Conservation (phyloP, 2,888 invertebrate species). For the Epinotia bilunana region DNA sequence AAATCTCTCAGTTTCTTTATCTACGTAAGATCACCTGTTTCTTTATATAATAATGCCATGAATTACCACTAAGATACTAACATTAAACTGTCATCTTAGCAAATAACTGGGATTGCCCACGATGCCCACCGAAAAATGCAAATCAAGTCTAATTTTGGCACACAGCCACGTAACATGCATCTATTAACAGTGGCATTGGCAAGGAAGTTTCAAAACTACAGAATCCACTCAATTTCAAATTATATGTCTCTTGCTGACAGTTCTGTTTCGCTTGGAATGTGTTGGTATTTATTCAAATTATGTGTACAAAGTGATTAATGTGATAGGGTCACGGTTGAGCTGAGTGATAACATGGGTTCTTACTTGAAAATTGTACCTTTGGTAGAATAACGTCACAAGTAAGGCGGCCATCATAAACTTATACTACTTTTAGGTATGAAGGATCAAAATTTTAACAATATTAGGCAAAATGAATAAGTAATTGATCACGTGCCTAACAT, state of each 20-base stretch:
- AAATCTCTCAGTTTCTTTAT: too few relatives aligned
- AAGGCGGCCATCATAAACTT: background rate
- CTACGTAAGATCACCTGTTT: too few relatives aligned
- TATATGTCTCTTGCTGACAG: slow-evolving; percentile 23
- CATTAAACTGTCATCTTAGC: slow-evolving; percentile 3
- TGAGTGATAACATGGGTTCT: slow-evolving; percentile 30
- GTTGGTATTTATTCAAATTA: slow-evolving; percentile 38
- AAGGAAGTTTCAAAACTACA: slow-evolving; percentile 41
- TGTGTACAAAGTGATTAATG: slow-evolving; percentile 37
- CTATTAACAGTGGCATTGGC: slow-evolving; percentile 41
- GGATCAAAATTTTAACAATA: background rate
- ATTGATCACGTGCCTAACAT: background rate
- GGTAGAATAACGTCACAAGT: background rate
- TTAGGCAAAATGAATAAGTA: background rate
- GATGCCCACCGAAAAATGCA: slow-evolving; percentile 33
- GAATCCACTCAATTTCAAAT: slow-evolving; percentile 3
- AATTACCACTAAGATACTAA: background rate
- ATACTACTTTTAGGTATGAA: background rate
- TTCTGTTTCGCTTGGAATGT: slow-evolving; percentile 17
- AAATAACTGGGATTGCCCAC: slow-evolving; percentile 22
- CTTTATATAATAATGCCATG: background rate
- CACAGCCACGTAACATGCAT: slow-evolving; percentile 30
- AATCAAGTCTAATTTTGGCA: slow-evolving; percentile 34
- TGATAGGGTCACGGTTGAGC: slow-evolving; percentile 36
- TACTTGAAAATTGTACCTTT: slow-evolving; percentile 8